Base-by-base conservation (phyloP, 2,113 vertebrate species). In the Empidonax alnorum region DNA sequence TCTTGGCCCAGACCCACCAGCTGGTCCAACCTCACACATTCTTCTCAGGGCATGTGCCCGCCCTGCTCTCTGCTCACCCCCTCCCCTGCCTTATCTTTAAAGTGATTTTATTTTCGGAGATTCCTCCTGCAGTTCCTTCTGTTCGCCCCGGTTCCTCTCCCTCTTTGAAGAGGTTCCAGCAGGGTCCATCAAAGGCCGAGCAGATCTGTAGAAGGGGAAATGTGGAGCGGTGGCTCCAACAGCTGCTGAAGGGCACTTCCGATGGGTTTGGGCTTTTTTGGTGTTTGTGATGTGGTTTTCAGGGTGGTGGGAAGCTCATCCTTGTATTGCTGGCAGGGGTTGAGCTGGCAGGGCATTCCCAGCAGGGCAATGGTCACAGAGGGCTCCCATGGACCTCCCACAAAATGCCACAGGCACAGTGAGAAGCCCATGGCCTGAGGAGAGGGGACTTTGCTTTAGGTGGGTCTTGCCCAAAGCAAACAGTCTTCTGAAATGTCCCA, bases 101-200 rank as follows among this genome's bases (percentile, higher is more conserved):
- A 96, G 95, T 0, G 4, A 85, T 95, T 96, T 96, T 97, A 96
- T 96, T 96, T 96, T 96, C 59, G 65, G 95, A 93, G 94, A 95
- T 89, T 83, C 93, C 94, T 97, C 50, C 87, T 94, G 85, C 93
- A 90, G 85, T 84, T 96, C 95, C 93, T 95, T 95, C 95, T 95
- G 95, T 33, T 91, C 56, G 0, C 74, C 92, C 75, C 56, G 58
- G 72, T 96, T 96, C 88, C 85, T 86, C 31, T 56, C 61, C 72
- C 33, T 83, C 96, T 94, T 95, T 94, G 94, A 96, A 93, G 93
- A 95, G 77, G 63, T 93, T 96, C 95, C 96, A 96, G 93, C 89
- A 88, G 90, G 59, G 65, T 90, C 94, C 65, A 94, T 94, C 95
- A 94, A 97, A 89, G 89, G 83, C 87, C 1, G 1, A 63, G 82